Base-by-base conservation (phyloP, 2,113 vertebrate genomes). In the Aspiorhynchus laticeps region DNA sequence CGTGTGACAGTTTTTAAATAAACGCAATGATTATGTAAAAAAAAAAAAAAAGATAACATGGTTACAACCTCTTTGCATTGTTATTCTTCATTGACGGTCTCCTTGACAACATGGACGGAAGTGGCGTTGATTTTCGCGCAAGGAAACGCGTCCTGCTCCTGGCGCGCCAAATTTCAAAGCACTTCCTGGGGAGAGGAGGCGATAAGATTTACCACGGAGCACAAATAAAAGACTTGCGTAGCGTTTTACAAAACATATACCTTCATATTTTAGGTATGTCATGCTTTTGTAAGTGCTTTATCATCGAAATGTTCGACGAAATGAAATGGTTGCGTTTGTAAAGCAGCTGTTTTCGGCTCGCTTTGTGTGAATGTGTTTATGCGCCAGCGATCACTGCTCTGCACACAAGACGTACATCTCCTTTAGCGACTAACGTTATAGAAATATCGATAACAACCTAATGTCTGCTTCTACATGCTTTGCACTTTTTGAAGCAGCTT, bases 131-230 rank as follows among this genome's bases (percentile, higher is more conserved):
- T 24, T 83, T 74, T 85, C 88, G 93, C 90, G 90, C 91, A 87
- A 88, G 90, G 93, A 94, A 94, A 87, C 90, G 67, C 28, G 48
- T 83, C 56, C 51, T 76, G 95, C 51, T 86, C 59, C 28, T 73
- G 95, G 91, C 95, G 95, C 95, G 95, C 95, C 95, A 96, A 96
- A 94, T 96, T 96, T 96, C 95, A 96, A 96, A 96, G 95, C 83
- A 95, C 95, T 96, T 96, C 95, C 93, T 90, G 92, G 87, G 88
- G 92, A 88, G 69, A 90, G 24, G 65, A 84, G 75, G 59, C 73
- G 79, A 83, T 77, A 87, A 73, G 51, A 36, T 48, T 26, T 19
- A 61, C 31, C 79, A 82, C 67, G 51, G 76, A 71, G 69, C 80
- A 11, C 28, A 80, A 91, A 61, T 8, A 43, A 77, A 6, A 61